Conservation (phyloP, 2,113 vertebrate species). For the Ciconia maguari region DNA sequence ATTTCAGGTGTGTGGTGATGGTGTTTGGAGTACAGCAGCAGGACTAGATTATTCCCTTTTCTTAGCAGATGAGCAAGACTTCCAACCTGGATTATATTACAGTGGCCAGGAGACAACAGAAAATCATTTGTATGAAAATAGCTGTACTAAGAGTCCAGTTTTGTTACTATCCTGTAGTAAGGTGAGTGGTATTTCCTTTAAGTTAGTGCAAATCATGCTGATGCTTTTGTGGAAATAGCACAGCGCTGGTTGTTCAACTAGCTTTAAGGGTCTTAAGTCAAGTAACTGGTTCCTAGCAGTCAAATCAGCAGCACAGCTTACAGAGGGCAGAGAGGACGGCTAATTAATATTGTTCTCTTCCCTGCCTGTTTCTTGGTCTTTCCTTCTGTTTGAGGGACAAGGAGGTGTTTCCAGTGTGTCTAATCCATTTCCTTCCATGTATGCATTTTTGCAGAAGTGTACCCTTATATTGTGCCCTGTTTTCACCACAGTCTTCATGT, state of each 20-base stretch:
- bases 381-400: not conserved
- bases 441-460: not conserved
- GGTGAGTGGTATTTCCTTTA: slow-evolving; percentile 68
- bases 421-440: not conserved
- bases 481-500: not conserved
- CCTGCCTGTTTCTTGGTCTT: not conserved
- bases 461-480: not conserved
- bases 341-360: not conserved
- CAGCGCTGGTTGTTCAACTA: not conserved
- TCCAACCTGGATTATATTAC: slow-evolving; percentile 92
- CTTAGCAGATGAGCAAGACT: slow-evolving; percentile 90
- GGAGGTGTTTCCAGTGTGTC: not conserved
- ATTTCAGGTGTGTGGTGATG: slow-evolving; percentile 82
- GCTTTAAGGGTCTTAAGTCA: not conserved
- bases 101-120: slow-evolving; percentile 83
- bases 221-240: not conserved
- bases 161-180: slow-evolving; percentile 87
- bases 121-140: not conserved
- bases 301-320: not conserved
- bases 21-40: slow-evolving; percentile 87
- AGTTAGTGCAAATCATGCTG: not conserved
- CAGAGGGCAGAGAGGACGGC: not conserved
- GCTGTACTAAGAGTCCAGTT: slow-evolving; percentile 79
- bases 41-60: slow-evolving; percentile 89
- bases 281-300: not conserved